Conservation (phyloP, 2,888 invertebrate genomes). For the Abrostola triplasia region DNA sequence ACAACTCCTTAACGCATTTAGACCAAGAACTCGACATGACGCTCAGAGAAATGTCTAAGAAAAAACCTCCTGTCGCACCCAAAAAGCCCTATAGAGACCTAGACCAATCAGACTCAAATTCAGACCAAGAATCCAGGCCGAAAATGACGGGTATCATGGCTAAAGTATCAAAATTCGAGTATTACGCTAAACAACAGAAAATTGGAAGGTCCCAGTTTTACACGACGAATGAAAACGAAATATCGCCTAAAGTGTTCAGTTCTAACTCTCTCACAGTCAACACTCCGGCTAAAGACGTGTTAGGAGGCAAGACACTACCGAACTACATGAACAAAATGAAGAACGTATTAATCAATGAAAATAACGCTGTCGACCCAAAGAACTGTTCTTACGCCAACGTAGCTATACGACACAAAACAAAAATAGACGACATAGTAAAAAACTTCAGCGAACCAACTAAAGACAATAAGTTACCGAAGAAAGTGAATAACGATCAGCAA, state of each 20-base stretch:
- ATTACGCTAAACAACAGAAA: slow-evolving; percentile 91
- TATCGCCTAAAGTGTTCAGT: slow-evolving; percentile 94
- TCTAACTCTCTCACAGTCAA: slow-evolving; percentile 93
- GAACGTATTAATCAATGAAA: slow-evolving; percentile 73
- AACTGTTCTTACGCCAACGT: slow-evolving; percentile 82
- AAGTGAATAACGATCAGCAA: slow-evolving; percentile 80
- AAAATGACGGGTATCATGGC: slow-evolving; percentile 89
- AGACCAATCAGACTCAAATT: slow-evolving; percentile 82
- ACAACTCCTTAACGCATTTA: slow-evolving; percentile 74
- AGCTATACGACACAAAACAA: slow-evolving; percentile 77
- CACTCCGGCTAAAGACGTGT: slow-evolving; percentile 94
- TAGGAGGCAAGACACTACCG: slow-evolving; percentile 90
- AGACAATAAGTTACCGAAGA: slow-evolving; percentile 76
- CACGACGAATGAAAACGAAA: slow-evolving; percentile 80
- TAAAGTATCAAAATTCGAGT: slow-evolving; percentile 94
- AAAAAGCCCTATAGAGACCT: slow-evolving; percentile 88
- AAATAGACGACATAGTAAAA: slow-evolving; percentile 83
- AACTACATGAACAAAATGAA: slow-evolving; percentile 89
- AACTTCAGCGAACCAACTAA: slow-evolving; percentile 81
- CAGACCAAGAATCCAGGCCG: slow-evolving; percentile 81
- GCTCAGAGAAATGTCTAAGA: slow-evolving; percentile 84
- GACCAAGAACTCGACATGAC: slow-evolving; percentile 84
- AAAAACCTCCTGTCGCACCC: slow-evolving; percentile 91
- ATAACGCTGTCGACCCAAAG: slow-evolving; percentile 76
- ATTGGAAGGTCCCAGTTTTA: slow-evolving; percentile 83